Conservation (phyloP, 2,797 vertebrate species). For the Hyperoplus lanceolatus region DNA sequence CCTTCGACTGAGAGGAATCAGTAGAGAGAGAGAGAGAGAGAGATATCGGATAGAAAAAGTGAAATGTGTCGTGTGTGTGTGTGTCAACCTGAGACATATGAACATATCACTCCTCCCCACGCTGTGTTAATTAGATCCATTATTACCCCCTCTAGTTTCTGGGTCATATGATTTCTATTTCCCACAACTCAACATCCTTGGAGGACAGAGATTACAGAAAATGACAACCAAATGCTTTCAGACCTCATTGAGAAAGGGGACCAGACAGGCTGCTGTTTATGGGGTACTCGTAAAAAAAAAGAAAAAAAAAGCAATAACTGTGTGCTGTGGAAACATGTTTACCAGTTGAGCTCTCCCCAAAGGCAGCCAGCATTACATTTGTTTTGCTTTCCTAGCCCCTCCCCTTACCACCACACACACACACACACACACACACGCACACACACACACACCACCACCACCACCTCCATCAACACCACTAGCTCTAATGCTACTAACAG, state of each 20-base stretch:
- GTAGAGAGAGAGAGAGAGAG: neutral
- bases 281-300: conserved; percentile 50
- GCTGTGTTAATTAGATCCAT: conserved; percentile 76
- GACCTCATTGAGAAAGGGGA: conserved; percentile 34
- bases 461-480: too few species aligned
- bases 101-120: conserved; percentile 51
- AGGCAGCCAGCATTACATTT: conserved; percentile 40
- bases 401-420: neutral
- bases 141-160: conserved; percentile 69
- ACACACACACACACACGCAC: too few species aligned
- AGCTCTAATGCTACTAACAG: conserved; percentile 2
- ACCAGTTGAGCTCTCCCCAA: conserved; percentile 52
- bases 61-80: conserved; percentile 36
- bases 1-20: too few species aligned
- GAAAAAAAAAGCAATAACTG: conserved; percentile 44
- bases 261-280: conserved; percentile 42
- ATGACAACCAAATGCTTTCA: conserved; percentile 12
- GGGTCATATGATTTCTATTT: conserved; percentile 61
- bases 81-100: conserved; percentile 39
- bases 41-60: conserved; percentile 28
- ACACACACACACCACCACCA: too few species aligned
- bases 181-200: conserved; percentile 55
- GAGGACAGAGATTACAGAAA: conserved; percentile 62
- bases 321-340: conserved; percentile 48
- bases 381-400: conserved; percentile 41